These are phyloP conservation scores for Lynx canadensis DNA, from an alignment of 2,113 vertebrate genomes.

Conservation along the genomic window DNA sequence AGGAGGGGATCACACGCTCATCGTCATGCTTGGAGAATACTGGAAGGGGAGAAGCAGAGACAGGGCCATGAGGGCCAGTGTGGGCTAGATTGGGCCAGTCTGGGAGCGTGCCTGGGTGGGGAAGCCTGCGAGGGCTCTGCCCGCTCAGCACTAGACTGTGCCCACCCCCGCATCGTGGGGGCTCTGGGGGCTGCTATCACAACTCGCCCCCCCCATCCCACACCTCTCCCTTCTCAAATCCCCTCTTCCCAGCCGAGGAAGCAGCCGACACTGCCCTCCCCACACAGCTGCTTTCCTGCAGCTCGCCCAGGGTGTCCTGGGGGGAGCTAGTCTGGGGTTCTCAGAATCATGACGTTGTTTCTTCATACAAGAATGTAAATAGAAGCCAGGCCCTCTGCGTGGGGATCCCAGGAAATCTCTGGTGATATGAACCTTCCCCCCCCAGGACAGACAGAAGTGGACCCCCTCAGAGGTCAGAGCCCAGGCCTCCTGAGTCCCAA, in stretches of 20 bases:
- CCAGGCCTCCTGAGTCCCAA: not conserved
- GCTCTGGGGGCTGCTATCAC: not conserved
- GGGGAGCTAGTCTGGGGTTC: not conserved
- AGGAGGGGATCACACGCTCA: slow-evolving; percentile 96
- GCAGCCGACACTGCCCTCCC: not conserved
- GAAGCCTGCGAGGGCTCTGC: accelerated
- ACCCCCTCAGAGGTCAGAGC: not conserved
- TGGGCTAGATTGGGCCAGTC: not conserved
- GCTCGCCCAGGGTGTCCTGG: not conserved
- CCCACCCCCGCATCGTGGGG: not conserved
- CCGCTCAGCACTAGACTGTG: not conserved
- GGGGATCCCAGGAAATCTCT: not conserved
- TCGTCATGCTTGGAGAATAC: slow-evolving; percentile 99
- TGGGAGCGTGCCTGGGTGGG: not conserved
- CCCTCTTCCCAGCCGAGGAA: not conserved
- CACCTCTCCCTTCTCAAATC: not conserved
- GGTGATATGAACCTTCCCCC: not conserved
- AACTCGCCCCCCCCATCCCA: too few species aligned
- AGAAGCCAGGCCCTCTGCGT: not conserved
- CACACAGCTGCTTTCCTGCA: not conserved
- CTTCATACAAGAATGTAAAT: not conserved
- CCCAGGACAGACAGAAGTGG: not conserved
- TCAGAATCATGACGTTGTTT: not conserved
- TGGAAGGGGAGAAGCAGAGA: slow-evolving; percentile 83
- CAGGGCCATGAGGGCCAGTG: not conserved